Evolutionary conservation across 2,113 vertebrate genomes (phyloP), one percentile per base, ranked within the genome.

Genomic region (Camelus dromedarius): DNA sequence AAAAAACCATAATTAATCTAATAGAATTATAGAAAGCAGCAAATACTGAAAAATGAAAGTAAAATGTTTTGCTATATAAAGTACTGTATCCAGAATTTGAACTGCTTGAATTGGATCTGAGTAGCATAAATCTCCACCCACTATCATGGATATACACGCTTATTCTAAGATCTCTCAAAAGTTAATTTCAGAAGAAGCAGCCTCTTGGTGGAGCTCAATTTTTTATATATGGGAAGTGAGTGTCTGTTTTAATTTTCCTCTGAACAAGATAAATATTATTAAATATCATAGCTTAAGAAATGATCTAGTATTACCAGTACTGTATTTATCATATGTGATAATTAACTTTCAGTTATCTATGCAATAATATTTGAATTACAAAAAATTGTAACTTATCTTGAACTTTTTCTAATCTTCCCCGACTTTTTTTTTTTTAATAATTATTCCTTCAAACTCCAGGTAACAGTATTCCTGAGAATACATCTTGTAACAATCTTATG

Each of bases 381-480:
- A 95, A 90, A 97, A 81, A 62, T 95, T 84, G 48, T 91, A 90
- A 72, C 35, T 90, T 96, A 95, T 83, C 64, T 94, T 84, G 18
- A 90, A 60, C 48, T 35, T 94, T 92, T 96, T 91, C 73, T 90
- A 70, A 60, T 83, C 82, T 76, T 76, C 54, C 85, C 72, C 80
- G 70, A 86, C 67, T 56, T 81, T 38, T 79, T 90, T 84, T 95
- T 79, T 48, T 66, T 84, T 88, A 94, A 95, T 95, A 86, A 32
- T 88, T 96, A 93, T 94, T 96, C 89, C 82, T 97, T 97, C 94
- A 95, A 96, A 98, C 84, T 96, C 97, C 87, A 97, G 93, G 77
- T 95, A 97, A 96, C 54, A 97, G 95, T 97, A 97, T 95, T 98
- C 97, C 96, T 98, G 96, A 98, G 97, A 97, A 95, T 97, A 97